Evolutionary conservation across 2,113 vertebrate genomes (phyloP), one percentile per base, ranked within the genome.

Genomic region (chimpanzee (Pan troglodytes)): DNA sequence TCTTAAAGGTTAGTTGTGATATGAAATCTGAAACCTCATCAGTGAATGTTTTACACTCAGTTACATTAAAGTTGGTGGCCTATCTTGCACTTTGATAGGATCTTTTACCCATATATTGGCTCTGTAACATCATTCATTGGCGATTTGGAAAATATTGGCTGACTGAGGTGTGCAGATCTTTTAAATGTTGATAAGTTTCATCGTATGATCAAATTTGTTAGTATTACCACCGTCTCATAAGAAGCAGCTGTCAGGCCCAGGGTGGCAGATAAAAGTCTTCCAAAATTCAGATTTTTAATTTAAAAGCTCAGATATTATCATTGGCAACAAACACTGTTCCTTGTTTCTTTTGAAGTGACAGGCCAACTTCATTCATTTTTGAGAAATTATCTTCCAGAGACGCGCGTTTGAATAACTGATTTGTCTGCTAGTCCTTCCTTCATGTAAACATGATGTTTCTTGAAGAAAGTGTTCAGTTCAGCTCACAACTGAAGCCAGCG

Each of bases 161-260:
- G 35, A 14, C 16, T 0, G 40, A 38, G 22, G 23, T 17, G 8
- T 20, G 22, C 27, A 22, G 57, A 22, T 9, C 2, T 6, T 20
- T 22, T n/a, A 6, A 22, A 1, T 30, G 30, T 22, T 27, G n/a
- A 30, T 5, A 0, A 0, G 0, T 6, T 25, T 30, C 20, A 2
- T 13, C 2, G 1, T 3, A 6, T 1, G 0, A 1, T 7, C 57
- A 17, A 10, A 1, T 2, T 22, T 35, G 3, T 57, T 61, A 20
- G 14, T 8, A 4, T 20, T 13, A 8, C 80, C 8, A 2, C 14
- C 12, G 0, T 48, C 76, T 82, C 17, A 5, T 12, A 16, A 38
- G 22, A 25, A 27, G 35, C 27, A 50, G 55, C 38, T 2, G 25
- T 4, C 50, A 10, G 2, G n/a, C 67, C 25, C 70, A 16, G 61